These are phyloP conservation scores for Anguilla megastoma DNA, from an alignment of 2,797 vertebrate species.

Conservation along the genomic window DNA sequence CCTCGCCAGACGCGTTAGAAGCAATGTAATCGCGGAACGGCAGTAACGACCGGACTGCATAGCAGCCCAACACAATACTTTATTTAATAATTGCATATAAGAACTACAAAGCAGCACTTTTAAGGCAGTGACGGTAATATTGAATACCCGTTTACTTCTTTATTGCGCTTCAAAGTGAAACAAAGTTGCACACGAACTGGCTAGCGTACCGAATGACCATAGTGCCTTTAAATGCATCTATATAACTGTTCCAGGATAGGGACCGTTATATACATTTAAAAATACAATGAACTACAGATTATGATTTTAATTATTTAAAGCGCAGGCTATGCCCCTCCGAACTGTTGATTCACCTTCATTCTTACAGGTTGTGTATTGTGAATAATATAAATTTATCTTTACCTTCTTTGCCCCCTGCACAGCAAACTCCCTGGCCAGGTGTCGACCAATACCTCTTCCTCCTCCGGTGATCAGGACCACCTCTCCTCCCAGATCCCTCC, in stretches of 20 bases:
- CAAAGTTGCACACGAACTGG: background rate
- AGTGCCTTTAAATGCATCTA: background rate
- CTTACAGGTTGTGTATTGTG: background rate
- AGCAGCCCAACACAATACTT: background rate
- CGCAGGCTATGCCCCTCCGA: constrained; percentile 34
- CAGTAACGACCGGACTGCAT: background rate
- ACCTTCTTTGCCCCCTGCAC: constrained; percentile 89
- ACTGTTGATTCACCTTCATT: background rate
- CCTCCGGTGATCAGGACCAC: constrained; percentile 93
- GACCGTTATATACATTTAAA: background rate
- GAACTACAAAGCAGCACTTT: background rate
- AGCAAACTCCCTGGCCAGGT: constrained; percentile 90
- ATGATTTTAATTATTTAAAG: background rate
- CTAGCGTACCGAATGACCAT: background rate
- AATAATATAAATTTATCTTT: constrained; percentile 42
- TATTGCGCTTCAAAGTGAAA: background rate
- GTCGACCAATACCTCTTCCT: constrained; percentile 93
- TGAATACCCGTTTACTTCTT: background rate
- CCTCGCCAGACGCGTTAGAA: background rate
- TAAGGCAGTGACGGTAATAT: background rate
- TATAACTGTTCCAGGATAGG: background rate
- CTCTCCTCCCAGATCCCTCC: constrained; percentile 82
- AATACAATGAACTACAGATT: background rate
- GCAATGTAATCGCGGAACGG: background rate
- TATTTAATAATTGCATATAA: background rate